Evolutionary conservation across 2,113 vertebrate species (phyloP).

Genomic region (Orientallactaga bullata): DNA sequence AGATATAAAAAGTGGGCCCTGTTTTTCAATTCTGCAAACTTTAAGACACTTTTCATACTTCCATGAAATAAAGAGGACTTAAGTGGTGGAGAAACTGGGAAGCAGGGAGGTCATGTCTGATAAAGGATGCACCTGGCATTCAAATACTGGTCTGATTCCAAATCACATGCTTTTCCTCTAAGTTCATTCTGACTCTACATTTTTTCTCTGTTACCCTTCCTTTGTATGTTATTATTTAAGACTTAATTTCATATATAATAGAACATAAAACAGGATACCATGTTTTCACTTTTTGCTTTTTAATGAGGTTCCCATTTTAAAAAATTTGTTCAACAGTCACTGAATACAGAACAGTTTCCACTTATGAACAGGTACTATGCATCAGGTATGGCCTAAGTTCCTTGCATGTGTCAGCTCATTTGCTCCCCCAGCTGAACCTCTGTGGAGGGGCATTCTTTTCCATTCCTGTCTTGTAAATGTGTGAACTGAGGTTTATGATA

Average conservation of each 20-base stretch:
- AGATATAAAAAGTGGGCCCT: not conserved
- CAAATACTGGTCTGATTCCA: not conserved
- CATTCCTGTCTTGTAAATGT: not conserved
- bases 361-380: accelerated
- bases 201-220: not conserved
- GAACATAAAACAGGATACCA: not conserved
- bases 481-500: not conserved
- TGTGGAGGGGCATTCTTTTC: not conserved
- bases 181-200: not conserved
- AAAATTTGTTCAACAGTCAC: not conserved
- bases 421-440: not conserved
- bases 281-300: not conserved
- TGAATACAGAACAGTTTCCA: not conserved
- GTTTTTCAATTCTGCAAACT: not conserved
- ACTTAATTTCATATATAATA: not conserved
- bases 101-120: not conserved
- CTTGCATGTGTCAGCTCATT: not conserved
- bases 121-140: not conserved
- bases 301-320: not conserved
- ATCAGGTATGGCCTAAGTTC: no score
- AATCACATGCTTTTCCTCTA: not conserved
- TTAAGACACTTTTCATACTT: not conserved
- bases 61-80: not conserved
- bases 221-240: not conserved
- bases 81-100: not conserved